Base-by-base conservation (phyloP, 2,888 invertebrate species). In the Lithophane ornitopus region DNA sequence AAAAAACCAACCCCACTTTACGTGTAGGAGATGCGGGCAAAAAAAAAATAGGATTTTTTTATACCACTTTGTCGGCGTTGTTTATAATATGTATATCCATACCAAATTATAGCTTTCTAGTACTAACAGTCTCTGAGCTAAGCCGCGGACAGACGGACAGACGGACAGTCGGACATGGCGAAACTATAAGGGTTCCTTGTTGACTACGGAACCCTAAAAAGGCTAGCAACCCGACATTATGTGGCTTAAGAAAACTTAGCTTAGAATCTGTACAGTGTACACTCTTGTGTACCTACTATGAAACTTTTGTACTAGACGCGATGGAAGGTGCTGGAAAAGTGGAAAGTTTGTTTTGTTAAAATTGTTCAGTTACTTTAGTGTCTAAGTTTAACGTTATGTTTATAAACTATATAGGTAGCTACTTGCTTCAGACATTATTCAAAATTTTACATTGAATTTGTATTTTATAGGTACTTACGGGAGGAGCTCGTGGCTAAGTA, bases 321-420 rank as follows among this genome's bases (percentile, higher is more conserved):
- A 34, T 22, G 77, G n/a, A 54, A 77, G 76, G 16, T 76, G 46
- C 12, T 14, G 19, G 26, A 6, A 34, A 59, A 76, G 49, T 49
- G 41, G 6, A 3, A 74, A 59, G 74, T 74, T 76, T 49, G 41
- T 76, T 41, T 49, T 28, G 76, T 49, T 41, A 28, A 39, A 75
- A 49, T 49, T 59, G 39, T 49, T 74, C 26, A n/a, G 46, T 3
- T 59, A 26, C 39, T 22, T 59, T 59, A 72, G 16, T 46, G 41
- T 44, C 28, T 4, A 26, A 56, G 19, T 59, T 68, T 59, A 22
- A 59, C 26, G 1, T 58, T 72, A 59, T 41, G 1, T 58, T 72
- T 56, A 34, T 56, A n/a, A n/a, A 41, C n/a, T 67, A 16, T 14
- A 2, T 6, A n/a, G n/a, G 16, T 63, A 41, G n/a, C 19, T 59